Base-by-base conservation (phyloP, 2,888 invertebrate species). In the Ochropleura plecta region DNA sequence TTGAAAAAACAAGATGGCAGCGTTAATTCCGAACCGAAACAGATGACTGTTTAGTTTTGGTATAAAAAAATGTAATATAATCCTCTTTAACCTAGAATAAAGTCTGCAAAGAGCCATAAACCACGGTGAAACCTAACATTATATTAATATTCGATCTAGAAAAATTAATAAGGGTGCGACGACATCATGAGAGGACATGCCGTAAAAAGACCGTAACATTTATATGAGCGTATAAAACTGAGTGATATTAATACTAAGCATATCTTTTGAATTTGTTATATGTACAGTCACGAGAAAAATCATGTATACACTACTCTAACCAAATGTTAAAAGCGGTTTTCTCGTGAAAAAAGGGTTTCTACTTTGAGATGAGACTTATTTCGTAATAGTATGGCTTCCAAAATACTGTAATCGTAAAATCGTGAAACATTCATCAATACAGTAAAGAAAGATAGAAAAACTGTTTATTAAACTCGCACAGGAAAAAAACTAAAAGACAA, bases 171-270 rank as follows among this genome's bases (percentile, higher is more conserved):
- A 91, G 88, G 84, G 76, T 82, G 80, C 84, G 90, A 82, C 82
- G 80, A 86, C 89, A 90, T 87, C 84, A 88, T 90, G 88, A 86
- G 86, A 89, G 90, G 91, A 94, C 93, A 91, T 87, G 87, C 89
- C 91, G 88, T 94, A 94, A 95, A 94, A 93, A 86, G 83, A 81
- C 85, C 90, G 90, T 94, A 92, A 94, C 93, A 90, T 90, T 92
- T 93, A 93, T 91, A 92, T 89, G 90, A 89, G 83, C 87, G 88
- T 74, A 91, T 94, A 94, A 94, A 94, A 90, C 82, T 84, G 89
- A 91, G 90, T 91, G 90, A 91, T 91, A 92, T 93, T 92, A 92
- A 91, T 91, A 89, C 89, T 88, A 84, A 83, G 83, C 87, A 82
- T 86, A 63, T 73, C 80, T 84, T 85, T 70, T 70, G 83, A 85